Evolutionary conservation across 1,140 invertebrate species (phyloP).

Genomic region (Lithobius niger): DNA sequence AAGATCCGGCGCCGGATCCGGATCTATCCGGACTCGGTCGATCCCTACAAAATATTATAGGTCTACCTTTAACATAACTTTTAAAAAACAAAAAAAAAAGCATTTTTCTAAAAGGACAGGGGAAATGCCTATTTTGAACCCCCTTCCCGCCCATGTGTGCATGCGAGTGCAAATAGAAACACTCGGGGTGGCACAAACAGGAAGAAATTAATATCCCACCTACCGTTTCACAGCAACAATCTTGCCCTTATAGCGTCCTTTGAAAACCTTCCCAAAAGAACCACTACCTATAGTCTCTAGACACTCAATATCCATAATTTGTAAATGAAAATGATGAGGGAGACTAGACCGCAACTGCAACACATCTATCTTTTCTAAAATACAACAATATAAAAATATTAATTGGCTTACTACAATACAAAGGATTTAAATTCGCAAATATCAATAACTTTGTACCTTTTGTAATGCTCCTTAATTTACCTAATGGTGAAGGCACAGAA

Average conservation of each 20-base stretch:
- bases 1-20: too few relatives aligned
- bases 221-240: conserved; percentile 36
- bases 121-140: too few relatives aligned
- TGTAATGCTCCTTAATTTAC: conserved; percentile 36
- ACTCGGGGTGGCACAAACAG: too few relatives aligned
- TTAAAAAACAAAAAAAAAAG: too few relatives aligned
- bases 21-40: too few relatives aligned
- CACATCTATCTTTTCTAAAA: conserved; percentile 36
- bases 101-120: too few relatives aligned
- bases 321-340: conserved; percentile 34
- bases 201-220: background rate
- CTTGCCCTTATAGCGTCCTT: conserved; percentile 21
- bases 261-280: conserved; percentile 39
- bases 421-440: too few relatives aligned
- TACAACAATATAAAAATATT: too few relatives aligned
- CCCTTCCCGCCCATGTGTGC: too few relatives aligned
- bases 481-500: conserved; percentile 36
- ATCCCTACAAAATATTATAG: too few relatives aligned
- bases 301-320: conserved; percentile 35
- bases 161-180: background rate
- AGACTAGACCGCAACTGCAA: conserved; percentile 33
- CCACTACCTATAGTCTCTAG: conserved; percentile 36
- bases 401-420: too few relatives aligned
- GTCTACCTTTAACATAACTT: conserved; percentile 1
- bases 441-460: conserved; percentile 25